These are phyloP conservation scores for Calycopis cecrops DNA, from an alignment of 1,140 invertebrate species.

Conservation along the genomic window DNA sequence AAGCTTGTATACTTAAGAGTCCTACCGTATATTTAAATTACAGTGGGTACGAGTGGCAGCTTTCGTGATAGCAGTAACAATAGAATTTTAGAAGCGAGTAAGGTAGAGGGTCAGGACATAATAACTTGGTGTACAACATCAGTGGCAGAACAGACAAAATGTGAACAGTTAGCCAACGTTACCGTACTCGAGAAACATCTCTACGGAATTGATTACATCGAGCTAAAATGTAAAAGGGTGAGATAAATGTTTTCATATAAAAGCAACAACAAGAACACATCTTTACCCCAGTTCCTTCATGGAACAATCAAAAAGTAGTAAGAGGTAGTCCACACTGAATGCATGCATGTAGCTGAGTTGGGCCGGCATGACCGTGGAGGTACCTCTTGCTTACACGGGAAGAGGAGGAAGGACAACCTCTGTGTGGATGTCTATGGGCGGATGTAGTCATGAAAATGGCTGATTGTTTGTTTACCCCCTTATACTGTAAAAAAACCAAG, in stretches of 20 bases:
- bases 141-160: slow-evolving; percentile 84
- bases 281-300: too few relatives aligned
- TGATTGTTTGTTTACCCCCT: too few relatives aligned
- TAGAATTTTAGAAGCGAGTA: slow-evolving; percentile 27
- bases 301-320: too few relatives aligned
- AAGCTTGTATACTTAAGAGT: background rate
- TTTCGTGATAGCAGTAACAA: slow-evolving; percentile 35
- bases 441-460: too few relatives aligned
- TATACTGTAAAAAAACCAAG: too few relatives aligned
- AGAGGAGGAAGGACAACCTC: too few relatives aligned
- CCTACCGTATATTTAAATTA: slow-evolving; percentile 10
- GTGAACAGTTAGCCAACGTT: slow-evolving; percentile 81
- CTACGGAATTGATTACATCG: slow-evolving; percentile 79
- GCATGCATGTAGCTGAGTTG: too few relatives aligned
- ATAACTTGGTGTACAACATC: slow-evolving; percentile 87
- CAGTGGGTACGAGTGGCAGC: slow-evolving; percentile 24
- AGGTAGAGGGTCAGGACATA: slow-evolving; percentile 52
- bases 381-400: too few relatives aligned
- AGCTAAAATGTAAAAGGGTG: slow-evolving; percentile 79
- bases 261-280: too few relatives aligned
- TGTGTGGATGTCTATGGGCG: too few relatives aligned
- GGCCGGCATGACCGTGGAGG: too few relatives aligned
- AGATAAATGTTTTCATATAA: slow-evolving; percentile 18
- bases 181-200: slow-evolving; percentile 78
- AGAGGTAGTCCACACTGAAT: too few relatives aligned